Conservation (phyloP, 1,140 invertebrate genomes). For the Tachypleus tridentatus region DNA sequence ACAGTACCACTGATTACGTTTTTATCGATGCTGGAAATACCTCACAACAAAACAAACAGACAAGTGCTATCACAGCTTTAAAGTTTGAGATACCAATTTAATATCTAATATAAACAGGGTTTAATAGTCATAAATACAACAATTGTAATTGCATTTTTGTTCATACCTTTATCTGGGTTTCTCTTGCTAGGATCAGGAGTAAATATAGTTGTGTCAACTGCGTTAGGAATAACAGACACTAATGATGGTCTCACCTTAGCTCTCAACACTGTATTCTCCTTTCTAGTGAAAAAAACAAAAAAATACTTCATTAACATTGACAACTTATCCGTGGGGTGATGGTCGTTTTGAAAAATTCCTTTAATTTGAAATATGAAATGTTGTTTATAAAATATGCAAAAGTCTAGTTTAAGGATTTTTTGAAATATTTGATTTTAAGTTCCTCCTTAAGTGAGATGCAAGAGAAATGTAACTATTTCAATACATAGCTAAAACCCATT, state of each 20-base stretch:
- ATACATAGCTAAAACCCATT: too few relatives aligned
- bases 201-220: conserved; percentile 86
- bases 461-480: too few relatives aligned
- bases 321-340: background rate
- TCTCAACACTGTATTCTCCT: conserved; percentile 95
- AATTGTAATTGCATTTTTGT: background rate
- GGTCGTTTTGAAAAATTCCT: too few relatives aligned
- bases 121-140: too few relatives aligned
- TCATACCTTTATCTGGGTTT: conserved; percentile 43
- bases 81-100: background rate
- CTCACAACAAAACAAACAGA: background rate
- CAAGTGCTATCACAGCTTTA: background rate
- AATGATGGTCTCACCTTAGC: conserved; percentile 65
- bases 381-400: too few relatives aligned
- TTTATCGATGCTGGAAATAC: too few relatives aligned
- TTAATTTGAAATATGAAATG: too few relatives aligned
- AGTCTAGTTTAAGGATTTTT: too few relatives aligned
- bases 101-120: too few relatives aligned
- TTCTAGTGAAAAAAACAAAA: conserved; percentile 44
- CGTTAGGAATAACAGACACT: conserved; percentile 98
- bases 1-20: too few relatives aligned
- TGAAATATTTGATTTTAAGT: too few relatives aligned
- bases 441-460: too few relatives aligned
- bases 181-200: conserved; percentile 61
- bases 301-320: conserved; percentile 10